Base-by-base conservation (phyloP, 64 coral and sea anemone genomes). In the Porites lutea region DNA sequence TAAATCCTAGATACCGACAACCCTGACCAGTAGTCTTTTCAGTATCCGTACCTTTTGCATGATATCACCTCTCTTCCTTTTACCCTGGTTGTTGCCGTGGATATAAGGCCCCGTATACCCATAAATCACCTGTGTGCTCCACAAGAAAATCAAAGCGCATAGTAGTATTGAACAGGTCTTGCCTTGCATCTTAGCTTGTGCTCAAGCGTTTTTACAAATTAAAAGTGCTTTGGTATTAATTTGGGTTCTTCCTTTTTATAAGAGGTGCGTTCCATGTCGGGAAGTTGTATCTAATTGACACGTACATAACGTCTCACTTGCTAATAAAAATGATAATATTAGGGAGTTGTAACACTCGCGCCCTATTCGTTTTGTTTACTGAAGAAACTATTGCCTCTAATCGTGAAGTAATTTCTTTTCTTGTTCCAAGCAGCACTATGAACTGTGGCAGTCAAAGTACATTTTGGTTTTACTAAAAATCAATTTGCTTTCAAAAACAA, bases 261-360 rank as follows among this genome's bases (percentile, higher is more conserved):
- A 76, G 46, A 16, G 46, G 27, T 76, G 46, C 46, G 2, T 76
- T 48, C 43, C 19, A 46, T 4, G 45, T 50, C 73, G 46, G 73
- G 73, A 76, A 76, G 51, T 76, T 76, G 73, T 50, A 13, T 76
- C 3, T 51, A 76, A 48, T 76, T 76, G 73, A 50, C 73, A 76
- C 73, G 49, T 76, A 52, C 73, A 16, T 48, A 76, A 71, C 68
- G 68, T 27, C 2, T 23, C n/a, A 71, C 68, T 71, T 71, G 54
- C 54, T 57, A 57, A 57, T 57, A 71, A 6, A 71, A 71, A 9
- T 45, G 43, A 76, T 7, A 4, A 48, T 18, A 76, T 76, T 50
- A 50, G 16, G 0, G 73, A 52, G 73, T 19, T 16, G 48, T 76
- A 5, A 76, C 73, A 76, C 47, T 4, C 11, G 16, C 37, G 4